These are phyloP conservation scores for Crematogaster levior DNA, from an alignment of 2,888 invertebrate genomes.

Conservation along the genomic window DNA sequence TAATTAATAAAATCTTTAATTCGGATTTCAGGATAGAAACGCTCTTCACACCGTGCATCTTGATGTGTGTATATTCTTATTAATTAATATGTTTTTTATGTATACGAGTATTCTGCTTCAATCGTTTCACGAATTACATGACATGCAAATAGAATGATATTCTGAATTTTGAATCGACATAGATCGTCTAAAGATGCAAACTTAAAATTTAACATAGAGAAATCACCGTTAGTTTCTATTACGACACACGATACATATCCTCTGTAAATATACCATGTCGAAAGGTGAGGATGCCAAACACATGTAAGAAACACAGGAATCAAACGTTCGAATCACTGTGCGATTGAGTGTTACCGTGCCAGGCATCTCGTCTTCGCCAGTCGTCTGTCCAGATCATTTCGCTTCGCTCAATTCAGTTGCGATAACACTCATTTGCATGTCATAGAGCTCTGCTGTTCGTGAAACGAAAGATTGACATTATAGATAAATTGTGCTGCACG, in stretches of 20 bases:
- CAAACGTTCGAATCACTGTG: conserved; percentile 6
- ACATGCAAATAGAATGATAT: neutral
- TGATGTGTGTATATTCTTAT: neutral
- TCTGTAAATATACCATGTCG: neutral
- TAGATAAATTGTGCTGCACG: neutral
- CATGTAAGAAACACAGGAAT: neutral
- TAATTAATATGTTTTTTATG: neutral
- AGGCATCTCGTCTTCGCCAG: neutral
- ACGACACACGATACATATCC: conserved; percentile 2
- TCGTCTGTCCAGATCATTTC: neutral
- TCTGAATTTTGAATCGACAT: neutral
- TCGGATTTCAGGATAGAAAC: neutral
- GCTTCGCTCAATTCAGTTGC: neutral
- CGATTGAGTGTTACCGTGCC: neutral
- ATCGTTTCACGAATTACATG: neutral
- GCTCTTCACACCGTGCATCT: neutral
- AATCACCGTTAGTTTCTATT: neutral
- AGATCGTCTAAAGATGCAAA: neutral
- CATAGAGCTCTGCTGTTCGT: neutral
- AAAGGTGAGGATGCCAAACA: conserved; percentile 14
- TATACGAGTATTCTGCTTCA: neutral
- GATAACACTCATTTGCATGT: neutral
- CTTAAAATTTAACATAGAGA: neutral
- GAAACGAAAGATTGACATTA: neutral
- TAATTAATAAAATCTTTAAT: no score